These are phyloP conservation scores for Paracanthobrama guichenoti DNA, from an alignment of 2,113 vertebrate species.

Conservation along the genomic window DNA sequence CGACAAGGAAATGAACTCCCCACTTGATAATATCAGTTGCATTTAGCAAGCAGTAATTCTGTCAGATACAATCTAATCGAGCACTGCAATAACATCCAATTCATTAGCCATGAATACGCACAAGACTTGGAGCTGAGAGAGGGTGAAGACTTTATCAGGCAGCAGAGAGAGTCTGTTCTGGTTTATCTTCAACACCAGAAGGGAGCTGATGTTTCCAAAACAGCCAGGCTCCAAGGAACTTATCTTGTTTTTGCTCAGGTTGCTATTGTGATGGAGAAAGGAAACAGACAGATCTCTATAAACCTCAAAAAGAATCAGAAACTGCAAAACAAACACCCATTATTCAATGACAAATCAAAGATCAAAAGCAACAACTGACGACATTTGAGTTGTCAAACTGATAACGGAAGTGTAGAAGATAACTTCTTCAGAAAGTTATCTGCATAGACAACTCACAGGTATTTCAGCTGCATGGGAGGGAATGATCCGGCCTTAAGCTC, in stretches of 20 bases:
- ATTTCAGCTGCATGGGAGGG: slow-evolving; percentile 74
- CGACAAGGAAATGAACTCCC: not conserved
- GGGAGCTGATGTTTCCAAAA: slow-evolving; percentile 91
- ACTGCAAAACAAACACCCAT: not conserved
- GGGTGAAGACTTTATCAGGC: slow-evolving; percentile 89
- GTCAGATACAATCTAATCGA: slow-evolving; percentile 24
- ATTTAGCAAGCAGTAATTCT: not conserved
- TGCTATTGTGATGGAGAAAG: slow-evolving; percentile 73
- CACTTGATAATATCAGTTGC: not conserved
- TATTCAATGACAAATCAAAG: not conserved
- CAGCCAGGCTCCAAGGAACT: slow-evolving; percentile 88
- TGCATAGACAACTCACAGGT: slow-evolving; percentile 63
- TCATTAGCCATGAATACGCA: slow-evolving; percentile 74
- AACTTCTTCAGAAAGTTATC: not conserved
- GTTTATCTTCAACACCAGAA: slow-evolving; percentile 92
- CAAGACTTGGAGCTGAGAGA: slow-evolving; percentile 92
- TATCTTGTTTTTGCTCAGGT: slow-evolving; percentile 97
- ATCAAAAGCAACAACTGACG: not conserved
- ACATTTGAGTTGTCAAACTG: not conserved
- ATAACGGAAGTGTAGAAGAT: not conserved
- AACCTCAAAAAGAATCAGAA: not conserved
- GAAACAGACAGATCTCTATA: slow-evolving; percentile 38
- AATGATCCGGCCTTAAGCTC: slow-evolving; percentile 73
- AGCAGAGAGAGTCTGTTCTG: slow-evolving; percentile 87
- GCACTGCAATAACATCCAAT: slow-evolving; percentile 1